phyloP scores from a whole-genome alignment of 2,888 invertebrate genomes.

The Nesidiocoris tenuis region DNA sequence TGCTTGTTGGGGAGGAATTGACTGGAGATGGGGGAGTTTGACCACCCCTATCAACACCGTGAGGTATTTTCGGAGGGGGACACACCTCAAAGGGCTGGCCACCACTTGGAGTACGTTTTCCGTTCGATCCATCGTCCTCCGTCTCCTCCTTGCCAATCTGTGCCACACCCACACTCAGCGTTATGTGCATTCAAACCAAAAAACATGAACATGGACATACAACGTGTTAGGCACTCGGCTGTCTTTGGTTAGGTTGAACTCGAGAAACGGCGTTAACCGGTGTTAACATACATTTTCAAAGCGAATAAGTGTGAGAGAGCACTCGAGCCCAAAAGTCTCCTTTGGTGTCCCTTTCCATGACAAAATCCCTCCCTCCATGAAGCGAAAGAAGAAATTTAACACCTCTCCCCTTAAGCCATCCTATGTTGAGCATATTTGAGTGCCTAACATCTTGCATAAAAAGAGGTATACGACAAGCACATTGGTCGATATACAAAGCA shows the following conservation, averaged over 20 bases:
- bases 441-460: too few species aligned
- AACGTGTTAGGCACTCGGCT: too few species aligned
- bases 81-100: slow-evolving; percentile 44
- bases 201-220: neutral
- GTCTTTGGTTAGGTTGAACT: too few species aligned
- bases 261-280: too few species aligned
- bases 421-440: too few species aligned
- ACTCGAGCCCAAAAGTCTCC: too few species aligned
- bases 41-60: slow-evolving; percentile 35
- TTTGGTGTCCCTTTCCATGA: too few species aligned
- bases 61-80: slow-evolving; percentile 43
- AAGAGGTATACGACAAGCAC: neutral
- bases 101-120: slow-evolving; percentile 39
- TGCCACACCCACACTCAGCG: slow-evolving; percentile 42
- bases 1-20: slow-evolving; percentile 20
- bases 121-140: slow-evolving; percentile 42
- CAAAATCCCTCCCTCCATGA: too few species aligned
- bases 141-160: slow-evolving; percentile 46
- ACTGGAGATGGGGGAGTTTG: slow-evolving; percentile 27
- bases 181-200: slow-evolving; percentile 34
- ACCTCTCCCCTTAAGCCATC: slow-evolving; percentile 32
- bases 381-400: too few species aligned
- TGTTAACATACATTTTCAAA: too few species aligned
- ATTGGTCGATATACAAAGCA: slow-evolving; percentile 27
- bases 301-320: too few species aligned